A percentile compares a stretch with the other conserved stretches of the same genome.
phyloP scores from a whole-genome alignment of 2,888 invertebrate genomes.

The Piscicola geometra region DNA sequence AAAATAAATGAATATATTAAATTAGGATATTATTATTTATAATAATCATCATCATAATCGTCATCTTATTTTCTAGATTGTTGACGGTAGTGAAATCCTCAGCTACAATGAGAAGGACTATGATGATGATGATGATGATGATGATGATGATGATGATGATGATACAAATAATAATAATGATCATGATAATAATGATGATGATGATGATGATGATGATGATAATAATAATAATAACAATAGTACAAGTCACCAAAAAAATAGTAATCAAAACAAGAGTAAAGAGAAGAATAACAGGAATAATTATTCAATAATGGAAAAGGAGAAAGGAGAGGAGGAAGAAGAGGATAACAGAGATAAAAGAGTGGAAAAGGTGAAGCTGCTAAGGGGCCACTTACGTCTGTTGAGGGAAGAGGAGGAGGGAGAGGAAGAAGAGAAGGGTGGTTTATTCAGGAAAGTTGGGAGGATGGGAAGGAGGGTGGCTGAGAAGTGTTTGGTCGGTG shows the following conservation, averaged over 20 bases:
- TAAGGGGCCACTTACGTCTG: too few relatives aligned
- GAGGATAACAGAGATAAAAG: background rate
- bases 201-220: background rate
- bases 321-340: background rate
- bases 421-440: too few relatives aligned
- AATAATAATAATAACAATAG: background rate
- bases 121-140: constrained; percentile 29
- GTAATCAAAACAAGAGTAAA: too few relatives aligned
- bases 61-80: background rate
- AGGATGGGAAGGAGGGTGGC: background rate
- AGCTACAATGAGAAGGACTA: constrained; percentile 27
- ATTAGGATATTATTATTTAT: background rate
- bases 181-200: background rate
- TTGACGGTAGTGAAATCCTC: constrained; percentile 40
- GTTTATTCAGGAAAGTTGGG: too few relatives aligned
- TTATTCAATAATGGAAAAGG: too few relatives aligned
- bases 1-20: too few relatives aligned
- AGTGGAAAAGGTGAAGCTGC: too few relatives aligned
- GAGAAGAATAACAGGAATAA: too few relatives aligned
- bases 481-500: background rate
- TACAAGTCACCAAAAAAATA: too few relatives aligned
- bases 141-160: background rate
- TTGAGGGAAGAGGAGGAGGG: too few relatives aligned
- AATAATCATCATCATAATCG: background rate
- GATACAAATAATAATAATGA: background rate